Evolutionary conservation across 2,797 vertebrate species (phyloP).

Genomic region (Gallinago nigripennis): DNA sequence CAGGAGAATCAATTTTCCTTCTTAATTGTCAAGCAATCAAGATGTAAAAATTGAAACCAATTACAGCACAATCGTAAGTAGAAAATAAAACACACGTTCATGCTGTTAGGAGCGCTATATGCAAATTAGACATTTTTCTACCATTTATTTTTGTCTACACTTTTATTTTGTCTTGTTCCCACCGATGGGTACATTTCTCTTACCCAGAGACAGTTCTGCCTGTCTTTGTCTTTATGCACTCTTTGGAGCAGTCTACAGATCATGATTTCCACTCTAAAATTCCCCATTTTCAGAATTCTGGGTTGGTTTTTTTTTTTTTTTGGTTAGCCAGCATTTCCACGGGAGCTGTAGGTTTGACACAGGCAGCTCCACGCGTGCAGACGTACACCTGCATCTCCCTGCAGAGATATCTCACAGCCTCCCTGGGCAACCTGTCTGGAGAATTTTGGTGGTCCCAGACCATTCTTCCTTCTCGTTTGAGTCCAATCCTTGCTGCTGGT

Average conservation of each 20-base stretch:
- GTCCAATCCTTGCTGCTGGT: not conserved
- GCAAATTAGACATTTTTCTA: not conserved
- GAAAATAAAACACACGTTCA: accelerated
- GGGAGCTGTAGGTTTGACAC: not conserved
- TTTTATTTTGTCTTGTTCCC: not conserved
- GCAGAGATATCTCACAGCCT: accelerated
- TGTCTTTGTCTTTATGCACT: not conserved
- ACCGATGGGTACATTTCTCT: not conserved
- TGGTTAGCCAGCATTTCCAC: not conserved
- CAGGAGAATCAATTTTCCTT: not conserved
- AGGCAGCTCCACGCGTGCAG: not conserved
- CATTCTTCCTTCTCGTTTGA: not conserved
- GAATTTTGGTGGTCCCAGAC: not conserved
- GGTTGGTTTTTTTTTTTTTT: too few species aligned
- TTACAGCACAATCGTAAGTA: too few species aligned
- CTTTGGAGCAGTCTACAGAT: not conserved
- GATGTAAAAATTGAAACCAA: not conserved
- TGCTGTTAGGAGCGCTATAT: accelerated
- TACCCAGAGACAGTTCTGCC: not conserved
- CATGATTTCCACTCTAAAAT: not conserved
- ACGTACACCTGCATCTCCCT: not conserved
- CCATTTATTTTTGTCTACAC: not conserved
- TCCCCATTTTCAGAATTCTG: not conserved
- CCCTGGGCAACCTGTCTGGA: not conserved
- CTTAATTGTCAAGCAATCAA: not conserved